Evolutionary conservation across 2,888 invertebrate species (phyloP), one percentile per base, ranked within the genome.

Genomic region (Cantharis flavilabris): DNA sequence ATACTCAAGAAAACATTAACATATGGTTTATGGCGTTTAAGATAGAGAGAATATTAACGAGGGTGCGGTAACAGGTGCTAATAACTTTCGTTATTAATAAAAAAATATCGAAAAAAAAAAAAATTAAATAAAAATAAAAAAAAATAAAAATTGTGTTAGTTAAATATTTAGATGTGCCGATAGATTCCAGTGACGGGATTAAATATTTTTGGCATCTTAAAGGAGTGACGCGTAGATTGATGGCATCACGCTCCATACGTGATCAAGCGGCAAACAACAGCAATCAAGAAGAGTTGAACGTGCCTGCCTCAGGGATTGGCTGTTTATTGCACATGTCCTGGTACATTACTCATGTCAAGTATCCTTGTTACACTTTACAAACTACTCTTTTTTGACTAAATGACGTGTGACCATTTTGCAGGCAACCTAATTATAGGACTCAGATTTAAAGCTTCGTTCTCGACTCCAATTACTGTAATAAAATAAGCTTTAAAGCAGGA

Each of bases 241-340:
- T 85, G 83, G 81, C 84, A 82, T 83, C 85, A 84, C 84, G 85
- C 81, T 79, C 82, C 81, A 82, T 81, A 84, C 86, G 84, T 86
- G 86, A 85, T 85, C 83, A 83, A 83, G 82, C 81, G 82, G 82
- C 84, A 86, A 84, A 84, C 85, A 85, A 84, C 84, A 81, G 81
- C 86, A 86, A 86, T 86, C 84, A 84, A 84, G 83, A 80, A 80
- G 82, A 80, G 73, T 78, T 81, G 80, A 81, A 85, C 85, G 85
- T 85, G 85, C 82, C 82, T 80, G 83, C 80, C 82, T 81, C 80
- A 75, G 77, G 81, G 84, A 84, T 83, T 82, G 84, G 83, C 80
- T 82, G 82, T 82, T 80, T 79, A 79, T 79, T 80, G 80, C 79
- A 79, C 81, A 74, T 80, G 79, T 72, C 77, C 82, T 77, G 72